A percentile compares a stretch with the other conserved stretches of the same genome.
These are phyloP conservation scores for Musca domestica DNA, from an alignment of 1,140 invertebrate species.

Conservation along the genomic window DNA sequence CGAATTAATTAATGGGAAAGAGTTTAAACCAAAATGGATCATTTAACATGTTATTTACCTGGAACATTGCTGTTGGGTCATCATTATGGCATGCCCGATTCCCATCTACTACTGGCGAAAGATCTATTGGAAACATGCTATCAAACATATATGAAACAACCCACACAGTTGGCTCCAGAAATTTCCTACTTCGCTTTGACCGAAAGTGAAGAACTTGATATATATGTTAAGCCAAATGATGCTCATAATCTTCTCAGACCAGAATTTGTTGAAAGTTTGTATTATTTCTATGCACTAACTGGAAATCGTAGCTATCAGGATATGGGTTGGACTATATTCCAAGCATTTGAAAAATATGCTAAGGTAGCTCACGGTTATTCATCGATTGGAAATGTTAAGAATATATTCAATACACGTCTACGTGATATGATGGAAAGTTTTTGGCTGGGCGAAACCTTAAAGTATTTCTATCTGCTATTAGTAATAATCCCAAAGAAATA, in stretches of 20 bases:
- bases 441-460: conserved; percentile 91
- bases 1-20: conserved; percentile 76
- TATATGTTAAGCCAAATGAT: conserved; percentile 86
- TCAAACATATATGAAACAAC: conserved; percentile 86
- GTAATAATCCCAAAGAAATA: conserved; percentile 76
- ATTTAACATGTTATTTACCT: conserved; percentile 92
- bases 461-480: conserved; percentile 89
- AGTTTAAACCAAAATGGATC: conserved; percentile 98
- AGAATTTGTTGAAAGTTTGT: conserved; percentile 91
- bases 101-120: conserved; percentile 84
- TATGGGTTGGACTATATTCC: conserved; percentile 93
- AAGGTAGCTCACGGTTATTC: conserved; percentile 86
- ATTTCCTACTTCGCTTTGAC: conserved; percentile 91
- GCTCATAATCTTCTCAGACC: conserved; percentile 89
- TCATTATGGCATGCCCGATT: conserved; percentile 77
- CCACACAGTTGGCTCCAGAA: conserved; percentile 93
- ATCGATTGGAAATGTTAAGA: conserved; percentile 85
- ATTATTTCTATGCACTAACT: conserved; percentile 90
- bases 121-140: conserved; percentile 93
- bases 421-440: conserved; percentile 94
- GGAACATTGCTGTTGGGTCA: conserved; percentile 90
- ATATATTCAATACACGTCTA: conserved; percentile 69
- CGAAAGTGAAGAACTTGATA: conserved; percentile 67
- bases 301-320: conserved; percentile 88
- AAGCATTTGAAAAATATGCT: conserved; percentile 89